Base-by-base conservation (phyloP, 2,888 invertebrate genomes). In the Dicycla oo region DNA sequence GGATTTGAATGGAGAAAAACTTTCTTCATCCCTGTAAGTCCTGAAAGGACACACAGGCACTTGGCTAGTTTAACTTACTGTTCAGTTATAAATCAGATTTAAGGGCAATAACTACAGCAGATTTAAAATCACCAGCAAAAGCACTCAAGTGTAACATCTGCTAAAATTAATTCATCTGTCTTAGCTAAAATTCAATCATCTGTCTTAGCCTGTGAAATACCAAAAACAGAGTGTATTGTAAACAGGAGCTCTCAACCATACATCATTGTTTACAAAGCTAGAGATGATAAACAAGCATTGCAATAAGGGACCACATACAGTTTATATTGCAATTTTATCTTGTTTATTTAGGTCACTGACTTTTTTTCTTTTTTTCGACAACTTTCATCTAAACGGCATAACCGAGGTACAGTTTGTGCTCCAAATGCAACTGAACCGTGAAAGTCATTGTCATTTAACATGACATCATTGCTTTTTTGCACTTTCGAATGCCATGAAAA, bases 371-470 rank as follows among this genome's bases (percentile, higher is more conserved):
- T 90, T 93, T 93, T 95, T 94, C 81, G 89, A 84, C 89, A 91
- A 93, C 94, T 95, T 95, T 95, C 95, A 94, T 94, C 92, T 88
- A 92, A 93, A 92, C 91, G 88, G 88, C 89, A 89, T 88, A 88
- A 86, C 87, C 78, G 87, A 93, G 92, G 93, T 94, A 95, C 94
- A 93, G 94, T 94, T 94, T 91, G 90, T 92, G 94, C 92, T 94
- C 95, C 86, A 93, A 94, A 94, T 95, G 92, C 93, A 95, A 90
- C 92, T 95, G 94, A 95, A 95, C 95, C 95, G 95, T 96, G 95
- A 96, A 95, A 95, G 95, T 95, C 95, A 95, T 93, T 94, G 94
- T 93, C 94, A 92, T 91, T 91, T 88, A 87, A 75, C 89, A 93
- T 95, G 95, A 94, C 96, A 95, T 95, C 96, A 95, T 92, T 87